Conservation (phyloP, 1,140 invertebrate genomes). For the Trypoxylus dichotomus region DNA sequence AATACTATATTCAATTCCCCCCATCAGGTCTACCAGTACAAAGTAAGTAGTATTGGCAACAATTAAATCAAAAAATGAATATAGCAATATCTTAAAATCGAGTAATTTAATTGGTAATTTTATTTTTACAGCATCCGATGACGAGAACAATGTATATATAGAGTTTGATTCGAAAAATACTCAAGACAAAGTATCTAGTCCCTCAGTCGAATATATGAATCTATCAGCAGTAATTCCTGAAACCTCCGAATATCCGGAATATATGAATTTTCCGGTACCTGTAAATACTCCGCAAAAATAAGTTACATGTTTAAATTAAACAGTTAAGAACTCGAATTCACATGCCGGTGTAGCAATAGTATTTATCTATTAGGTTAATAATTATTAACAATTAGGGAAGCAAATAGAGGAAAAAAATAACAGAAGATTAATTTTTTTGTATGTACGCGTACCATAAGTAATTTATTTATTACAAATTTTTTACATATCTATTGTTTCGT, state of each 20-base stretch:
- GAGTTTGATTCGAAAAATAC: slow-evolving; percentile 19
- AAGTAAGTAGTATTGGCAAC: slow-evolving; percentile 50
- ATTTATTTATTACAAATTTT: slow-evolving; percentile 31
- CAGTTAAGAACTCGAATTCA: neutral
- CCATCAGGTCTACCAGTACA: slow-evolving; percentile 56
- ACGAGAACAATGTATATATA: slow-evolving; percentile 27
- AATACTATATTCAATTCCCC: slow-evolving; percentile 59
- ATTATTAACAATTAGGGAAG: slow-evolving; percentile 1
- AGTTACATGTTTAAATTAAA: neutral
- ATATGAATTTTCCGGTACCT: slow-evolving; percentile 12
- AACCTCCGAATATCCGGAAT: neutral
- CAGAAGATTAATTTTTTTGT: neutral
- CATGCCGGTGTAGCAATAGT: slow-evolving; percentile 1
- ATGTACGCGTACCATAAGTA: slow-evolving; percentile 26
- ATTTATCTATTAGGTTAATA: neutral
- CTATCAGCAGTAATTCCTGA: neutral
- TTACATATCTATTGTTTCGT: slow-evolving; percentile 22
- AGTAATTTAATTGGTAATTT: neutral
- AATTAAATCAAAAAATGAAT: too few species aligned
- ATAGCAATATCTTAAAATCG: neutral
- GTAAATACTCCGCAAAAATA: slow-evolving; percentile 9
- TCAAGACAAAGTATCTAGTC: slow-evolving; percentile 8
- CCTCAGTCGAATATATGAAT: slow-evolving; percentile 22
- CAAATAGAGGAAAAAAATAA: slow-evolving; percentile 15
- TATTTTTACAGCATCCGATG: neutral